A percentile compares a stretch with the other conserved stretches of the same genome.
These are phyloP conservation scores for Tokudaia muenninki DNA, from an alignment of 2,797 vertebrate genomes.

Conservation along the genomic window DNA sequence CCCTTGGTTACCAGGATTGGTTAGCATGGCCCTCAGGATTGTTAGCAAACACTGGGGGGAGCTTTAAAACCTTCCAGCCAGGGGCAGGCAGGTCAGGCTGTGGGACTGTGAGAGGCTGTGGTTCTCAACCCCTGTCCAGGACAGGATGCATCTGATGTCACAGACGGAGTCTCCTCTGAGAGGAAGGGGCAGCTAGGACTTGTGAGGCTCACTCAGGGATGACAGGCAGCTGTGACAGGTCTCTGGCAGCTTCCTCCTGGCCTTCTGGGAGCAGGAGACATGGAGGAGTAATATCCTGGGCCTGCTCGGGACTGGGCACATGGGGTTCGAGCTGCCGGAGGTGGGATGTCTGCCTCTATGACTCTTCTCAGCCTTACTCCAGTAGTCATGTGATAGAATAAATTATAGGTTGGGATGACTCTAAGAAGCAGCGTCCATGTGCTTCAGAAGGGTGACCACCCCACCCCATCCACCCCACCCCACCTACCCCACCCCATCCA, in stretches of 20 bases:
- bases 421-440: neutral
- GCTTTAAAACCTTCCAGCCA: neutral
- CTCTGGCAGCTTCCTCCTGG: rapidly evolving
- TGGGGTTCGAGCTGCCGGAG: rapidly evolving
- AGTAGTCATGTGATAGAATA: neutral
- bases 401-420: neutral
- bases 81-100: no score
- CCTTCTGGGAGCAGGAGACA: neutral
- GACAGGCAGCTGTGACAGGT: neutral
- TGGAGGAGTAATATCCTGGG: no score
- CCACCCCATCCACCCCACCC: neutral
- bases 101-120: neutral
- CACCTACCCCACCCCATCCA: neutral
- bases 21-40: neutral
- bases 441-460: neutral
- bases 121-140: rapidly evolving
- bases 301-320: rapidly evolving
- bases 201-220: rapidly evolving
- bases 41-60: neutral
- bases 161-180: rapidly evolving
- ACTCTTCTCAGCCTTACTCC: rapidly evolving
- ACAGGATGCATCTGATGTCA: rapidly evolving
- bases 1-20: neutral
- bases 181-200: no score
- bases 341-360: neutral